Percentiles rank a stretch among this genome's conserved stretches.
phyloP scores from a whole-genome alignment of 2,888 invertebrate genomes.

The Drosophila pseudotalamancana region DNA sequence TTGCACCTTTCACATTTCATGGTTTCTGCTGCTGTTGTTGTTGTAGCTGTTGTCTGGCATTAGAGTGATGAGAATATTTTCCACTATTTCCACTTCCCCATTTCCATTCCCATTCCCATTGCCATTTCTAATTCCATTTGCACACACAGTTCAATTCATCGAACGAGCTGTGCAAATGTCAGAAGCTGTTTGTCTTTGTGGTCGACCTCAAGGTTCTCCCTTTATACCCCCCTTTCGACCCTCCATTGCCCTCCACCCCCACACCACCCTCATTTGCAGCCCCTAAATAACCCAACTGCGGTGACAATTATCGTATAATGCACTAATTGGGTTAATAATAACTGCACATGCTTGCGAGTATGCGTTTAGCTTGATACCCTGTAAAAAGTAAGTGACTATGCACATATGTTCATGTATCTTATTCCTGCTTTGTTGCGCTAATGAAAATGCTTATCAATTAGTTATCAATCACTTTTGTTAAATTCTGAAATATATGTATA shows the following conservation, averaged over 20 bases:
- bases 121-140: slow-evolving; percentile 14
- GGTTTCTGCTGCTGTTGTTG: slow-evolving; percentile 4
- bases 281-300: background rate
- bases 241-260: background rate
- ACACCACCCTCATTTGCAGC: background rate
- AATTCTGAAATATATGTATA: no score
- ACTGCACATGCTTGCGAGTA: background rate
- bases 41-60: slow-evolving; percentile 31
- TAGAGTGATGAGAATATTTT: slow-evolving; percentile 42
- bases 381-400: background rate
- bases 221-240: no score
- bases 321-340: slow-evolving; percentile 31
- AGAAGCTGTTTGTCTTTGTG: slow-evolving; percentile 45
- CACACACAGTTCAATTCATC: slow-evolving; percentile 16
- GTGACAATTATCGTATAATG: slow-evolving; percentile 19
- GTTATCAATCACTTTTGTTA: no score
- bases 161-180: slow-evolving; percentile 57
- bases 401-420: background rate
- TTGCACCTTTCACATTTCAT: slow-evolving; percentile 50
- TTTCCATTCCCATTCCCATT: slow-evolving; percentile 11
- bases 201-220: slow-evolving; percentile 14
- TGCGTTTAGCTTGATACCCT: background rate
- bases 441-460: no score
- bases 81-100: slow-evolving; percentile 27
- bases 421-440: no score